phyloP scores from a whole-genome alignment of 2,888 invertebrate genomes.

The Ecliptopera silaceata region DNA sequence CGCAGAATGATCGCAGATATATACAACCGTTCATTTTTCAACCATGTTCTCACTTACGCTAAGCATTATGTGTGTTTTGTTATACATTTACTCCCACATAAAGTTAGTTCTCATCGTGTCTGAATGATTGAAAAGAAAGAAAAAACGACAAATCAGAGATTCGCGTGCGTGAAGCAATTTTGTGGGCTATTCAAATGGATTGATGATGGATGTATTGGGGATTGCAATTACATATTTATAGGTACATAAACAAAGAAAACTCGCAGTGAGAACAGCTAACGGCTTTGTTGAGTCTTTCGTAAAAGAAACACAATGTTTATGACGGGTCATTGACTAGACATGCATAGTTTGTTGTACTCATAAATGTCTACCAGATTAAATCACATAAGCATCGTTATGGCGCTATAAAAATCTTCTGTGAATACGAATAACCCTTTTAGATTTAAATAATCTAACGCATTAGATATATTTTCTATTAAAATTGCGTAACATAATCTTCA shows the following conservation, averaged over 20 bases:
- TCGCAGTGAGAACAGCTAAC: conserved; percentile 27
- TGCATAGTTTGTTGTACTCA: neutral
- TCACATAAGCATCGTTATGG: neutral
- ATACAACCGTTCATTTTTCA: conserved; percentile 9
- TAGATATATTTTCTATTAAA: neutral
- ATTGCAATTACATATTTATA: conserved; percentile 27
- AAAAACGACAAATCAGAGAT: conserved; percentile 55
- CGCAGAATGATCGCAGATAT: neutral
- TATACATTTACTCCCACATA: conserved; percentile 20
- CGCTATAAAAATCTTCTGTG: neutral
- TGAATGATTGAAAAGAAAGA: conserved; percentile 42
- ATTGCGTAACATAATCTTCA: conserved; percentile 14
- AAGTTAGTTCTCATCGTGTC: conserved; percentile 31
- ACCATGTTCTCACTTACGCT: conserved; percentile 17
- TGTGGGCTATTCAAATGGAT: conserved; percentile 55
- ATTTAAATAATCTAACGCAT: neutral
- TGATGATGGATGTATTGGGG: conserved; percentile 54
- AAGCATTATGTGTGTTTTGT: conserved; percentile 22
- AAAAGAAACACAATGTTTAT: conserved; percentile 1
- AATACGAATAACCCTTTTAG: neutral
- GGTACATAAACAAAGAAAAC: conserved; percentile 19
- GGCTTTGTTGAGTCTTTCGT: conserved; percentile 15
- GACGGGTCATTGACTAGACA: conserved; percentile 15
- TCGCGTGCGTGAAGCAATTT: conserved; percentile 67
- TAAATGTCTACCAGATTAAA: neutral